These are phyloP conservation scores for Scaptomyza montana DNA, from an alignment of 1,140 invertebrate species.

Conservation along the genomic window DNA sequence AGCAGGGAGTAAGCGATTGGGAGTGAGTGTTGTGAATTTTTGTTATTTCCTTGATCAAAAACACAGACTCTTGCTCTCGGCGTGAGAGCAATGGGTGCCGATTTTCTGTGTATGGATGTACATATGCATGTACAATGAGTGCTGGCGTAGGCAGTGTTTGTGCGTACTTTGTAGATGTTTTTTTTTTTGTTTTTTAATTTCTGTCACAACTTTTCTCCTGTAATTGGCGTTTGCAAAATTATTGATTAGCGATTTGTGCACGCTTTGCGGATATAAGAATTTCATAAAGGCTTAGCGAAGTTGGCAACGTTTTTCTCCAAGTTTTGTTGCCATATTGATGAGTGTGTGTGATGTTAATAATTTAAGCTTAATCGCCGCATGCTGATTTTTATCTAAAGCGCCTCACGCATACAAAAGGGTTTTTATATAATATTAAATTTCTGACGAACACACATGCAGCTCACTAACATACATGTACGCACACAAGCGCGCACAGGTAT, in stretches of 20 bases:
- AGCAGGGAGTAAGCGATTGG: slow-evolving; percentile 25
- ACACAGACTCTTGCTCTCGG: slow-evolving; percentile 11
- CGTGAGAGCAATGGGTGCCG: slow-evolving; percentile 26
- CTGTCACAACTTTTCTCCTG: slow-evolving; percentile 19
- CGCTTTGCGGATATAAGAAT: slow-evolving; percentile 29
- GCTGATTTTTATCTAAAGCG: slow-evolving; percentile 41
- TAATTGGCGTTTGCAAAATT: slow-evolving; percentile 47
- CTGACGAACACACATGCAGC: slow-evolving; percentile 46
- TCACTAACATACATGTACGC: slow-evolving; percentile 35
- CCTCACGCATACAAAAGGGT: slow-evolving; percentile 45
- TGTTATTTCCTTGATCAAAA: slow-evolving; percentile 44
- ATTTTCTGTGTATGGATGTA: slow-evolving; percentile 10
- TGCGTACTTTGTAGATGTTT: slow-evolving; percentile 8
- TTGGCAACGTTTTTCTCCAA: slow-evolving; percentile 29
- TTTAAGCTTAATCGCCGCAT: slow-evolving; percentile 26
- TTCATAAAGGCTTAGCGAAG: slow-evolving; percentile 33
- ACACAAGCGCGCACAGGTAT: slow-evolving; percentile 48
- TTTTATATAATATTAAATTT: slow-evolving; percentile 81
- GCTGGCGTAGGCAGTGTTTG: slow-evolving; percentile 3
- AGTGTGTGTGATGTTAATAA: slow-evolving; percentile 12
- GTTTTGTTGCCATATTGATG: slow-evolving; percentile 41
- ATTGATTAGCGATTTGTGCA: slow-evolving; percentile 37
- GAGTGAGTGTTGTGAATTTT: slow-evolving; percentile 25
- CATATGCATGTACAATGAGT: neutral
- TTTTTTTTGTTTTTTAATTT: neutral